Evolutionary conservation across 2,888 invertebrate species (phyloP).

Genomic region (Fabriciana adippe): DNA sequence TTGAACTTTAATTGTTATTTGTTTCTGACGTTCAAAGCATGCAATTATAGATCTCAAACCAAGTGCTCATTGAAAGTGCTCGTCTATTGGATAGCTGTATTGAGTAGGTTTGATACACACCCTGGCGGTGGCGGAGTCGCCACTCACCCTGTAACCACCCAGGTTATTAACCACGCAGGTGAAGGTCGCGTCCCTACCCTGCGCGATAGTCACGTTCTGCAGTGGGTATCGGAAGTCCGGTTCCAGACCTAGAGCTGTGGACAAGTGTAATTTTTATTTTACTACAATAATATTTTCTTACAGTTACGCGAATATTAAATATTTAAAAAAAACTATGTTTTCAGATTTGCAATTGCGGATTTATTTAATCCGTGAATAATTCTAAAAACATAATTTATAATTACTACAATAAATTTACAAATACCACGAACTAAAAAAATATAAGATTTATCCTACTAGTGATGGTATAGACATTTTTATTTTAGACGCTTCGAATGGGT

Average conservation of each 20-base stretch:
- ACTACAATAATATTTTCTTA: neutral
- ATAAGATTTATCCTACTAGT: too few relatives aligned
- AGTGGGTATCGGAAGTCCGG: slow-evolving; percentile 90
- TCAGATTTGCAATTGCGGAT: too few relatives aligned
- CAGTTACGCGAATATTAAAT: too few relatives aligned
- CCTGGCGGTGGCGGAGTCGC: slow-evolving; percentile 91
- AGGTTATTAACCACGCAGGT: slow-evolving; percentile 93
- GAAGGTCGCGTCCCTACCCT: slow-evolving; percentile 92
- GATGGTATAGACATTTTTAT: too few relatives aligned
- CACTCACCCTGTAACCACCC: slow-evolving; percentile 95
- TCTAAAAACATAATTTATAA: too few relatives aligned
- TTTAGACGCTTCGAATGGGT: too few relatives aligned
- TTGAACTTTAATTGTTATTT: neutral
- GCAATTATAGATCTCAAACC: slow-evolving; percentile 71
- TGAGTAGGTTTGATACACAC: slow-evolving; percentile 87
- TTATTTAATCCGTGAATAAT: too few relatives aligned
- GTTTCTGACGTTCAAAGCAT: slow-evolving; percentile 26
- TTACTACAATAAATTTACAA: too few relatives aligned
- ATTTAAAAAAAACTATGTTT: too few relatives aligned
- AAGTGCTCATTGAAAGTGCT: slow-evolving; percentile 74
- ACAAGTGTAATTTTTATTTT: slow-evolving; percentile 47
- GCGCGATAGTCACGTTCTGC: slow-evolving; percentile 92
- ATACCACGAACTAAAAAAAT: too few relatives aligned
- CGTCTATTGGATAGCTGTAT: slow-evolving; percentile 75
- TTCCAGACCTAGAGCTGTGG: slow-evolving; percentile 87